Conservation (phyloP, 2,797 vertebrate genomes). For the Rachycentron canadum region DNA sequence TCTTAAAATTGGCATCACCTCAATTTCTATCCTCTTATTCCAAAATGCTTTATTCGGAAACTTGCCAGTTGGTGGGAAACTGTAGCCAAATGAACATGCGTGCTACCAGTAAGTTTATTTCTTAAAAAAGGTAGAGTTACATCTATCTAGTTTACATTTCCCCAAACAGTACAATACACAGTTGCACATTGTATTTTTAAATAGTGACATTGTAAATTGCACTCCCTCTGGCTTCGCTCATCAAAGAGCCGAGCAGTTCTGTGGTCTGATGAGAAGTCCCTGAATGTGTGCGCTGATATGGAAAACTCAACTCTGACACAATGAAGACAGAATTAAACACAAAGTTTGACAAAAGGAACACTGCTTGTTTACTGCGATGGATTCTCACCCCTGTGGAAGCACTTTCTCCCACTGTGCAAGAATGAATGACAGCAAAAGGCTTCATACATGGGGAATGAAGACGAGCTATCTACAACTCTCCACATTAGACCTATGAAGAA, state of each 20-base stretch:
- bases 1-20: background rate
- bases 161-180: background rate
- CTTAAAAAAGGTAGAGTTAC: background rate
- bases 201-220: constrained; percentile 5
- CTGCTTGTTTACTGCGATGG: constrained; percentile 14
- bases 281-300: constrained; percentile 24
- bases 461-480: background rate
- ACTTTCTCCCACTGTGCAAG: background rate
- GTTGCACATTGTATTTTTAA: constrained; percentile 1
- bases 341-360: constrained; percentile 3
- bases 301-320: constrained; percentile 31
- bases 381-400: background rate
- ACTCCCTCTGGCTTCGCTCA: constrained; percentile 21
- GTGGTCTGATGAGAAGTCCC: constrained; percentile 31
- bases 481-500: constrained; percentile 6
- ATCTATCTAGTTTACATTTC: background rate
- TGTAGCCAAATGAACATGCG: background rate
- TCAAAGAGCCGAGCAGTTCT: constrained; percentile 20
- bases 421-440: constrained; percentile 7
- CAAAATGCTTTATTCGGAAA: background rate
- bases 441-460: background rate
- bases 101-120: background rate
- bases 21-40: background rate
- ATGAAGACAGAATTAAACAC: constrained; percentile 36
- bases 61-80: background rate